phyloP scores from a whole-genome alignment of 2,113 vertebrate genomes.

The Xyrauchen texanus region DNA sequence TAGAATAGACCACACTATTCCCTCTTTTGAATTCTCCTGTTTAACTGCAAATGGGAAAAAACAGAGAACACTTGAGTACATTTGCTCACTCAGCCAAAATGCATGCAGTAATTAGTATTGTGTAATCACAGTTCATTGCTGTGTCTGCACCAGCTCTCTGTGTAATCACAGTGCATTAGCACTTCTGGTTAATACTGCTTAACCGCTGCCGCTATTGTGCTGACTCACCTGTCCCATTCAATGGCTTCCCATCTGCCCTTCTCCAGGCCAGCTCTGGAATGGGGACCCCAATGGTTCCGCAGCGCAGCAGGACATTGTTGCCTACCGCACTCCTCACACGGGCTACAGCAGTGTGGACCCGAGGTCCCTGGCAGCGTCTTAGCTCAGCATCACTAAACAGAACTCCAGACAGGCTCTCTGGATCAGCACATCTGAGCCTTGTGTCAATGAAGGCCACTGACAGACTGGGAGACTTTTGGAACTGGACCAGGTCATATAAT shows the following conservation, averaged over 20 bases:
- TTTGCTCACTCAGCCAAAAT: background rate
- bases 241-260: constrained; percentile 76
- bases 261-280: constrained; percentile 90
- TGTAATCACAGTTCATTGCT: constrained; percentile 50
- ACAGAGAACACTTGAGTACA: background rate
- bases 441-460: constrained; percentile 89
- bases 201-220: background rate
- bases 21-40: constrained; percentile 88
- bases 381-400: constrained; percentile 87
- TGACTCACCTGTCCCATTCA: constrained; percentile 88
- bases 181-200: constrained; percentile 53
- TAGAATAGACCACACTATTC: constrained; percentile 90
- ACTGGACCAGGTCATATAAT: constrained; percentile 88
- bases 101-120: constrained; percentile 42
- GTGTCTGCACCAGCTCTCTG: constrained; percentile 45
- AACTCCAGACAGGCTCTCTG: constrained; percentile 84
- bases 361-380: constrained; percentile 85
- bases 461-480: constrained; percentile 83
- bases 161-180: constrained; percentile 58
- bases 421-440: constrained; percentile 83
- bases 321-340: constrained; percentile 85
- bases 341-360: constrained; percentile 82
- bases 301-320: constrained; percentile 87
- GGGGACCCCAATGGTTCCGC: constrained; percentile 88
- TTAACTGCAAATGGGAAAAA: constrained; percentile 76